A percentile compares a stretch with the other conserved stretches of the same genome.
phyloP scores from a whole-genome alignment of 2,888 invertebrate genomes.

The Aphidius colemani region DNA sequence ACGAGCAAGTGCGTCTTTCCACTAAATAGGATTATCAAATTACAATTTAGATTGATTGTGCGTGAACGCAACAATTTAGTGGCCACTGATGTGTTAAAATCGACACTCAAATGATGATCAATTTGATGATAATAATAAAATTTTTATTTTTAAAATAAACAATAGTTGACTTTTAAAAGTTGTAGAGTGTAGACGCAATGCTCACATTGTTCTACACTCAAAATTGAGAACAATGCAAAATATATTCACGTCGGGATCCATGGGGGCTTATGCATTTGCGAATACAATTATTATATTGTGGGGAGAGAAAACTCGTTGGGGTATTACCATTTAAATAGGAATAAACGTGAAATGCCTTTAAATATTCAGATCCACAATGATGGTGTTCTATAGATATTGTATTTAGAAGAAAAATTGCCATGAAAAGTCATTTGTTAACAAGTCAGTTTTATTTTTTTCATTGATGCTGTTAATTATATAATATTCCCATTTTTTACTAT shows the following conservation, averaged over 20 bases:
- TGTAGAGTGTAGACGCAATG: too few relatives aligned
- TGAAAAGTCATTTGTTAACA: constrained; percentile 4
- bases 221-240: constrained; percentile 35
- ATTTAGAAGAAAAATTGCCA: background rate
- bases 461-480: too few relatives aligned
- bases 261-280: constrained; percentile 51
- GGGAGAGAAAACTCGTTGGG: constrained; percentile 21
- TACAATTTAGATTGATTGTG: constrained; percentile 48
- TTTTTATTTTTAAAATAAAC: too few relatives aligned
- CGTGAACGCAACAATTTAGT: constrained; percentile 17
- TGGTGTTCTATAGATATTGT: background rate
- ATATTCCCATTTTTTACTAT: too few relatives aligned
- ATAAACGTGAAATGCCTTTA: constrained; percentile 60
- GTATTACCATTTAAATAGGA: constrained; percentile 61
- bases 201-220: constrained; percentile 3
- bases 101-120: too few relatives aligned
- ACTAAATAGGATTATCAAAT: constrained; percentile 50
- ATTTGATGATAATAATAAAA: too few relatives aligned
- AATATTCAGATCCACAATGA: constrained; percentile 33
- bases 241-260: constrained; percentile 47
- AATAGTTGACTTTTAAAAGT: too few relatives aligned
- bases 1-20: constrained; percentile 47
- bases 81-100: too few relatives aligned
- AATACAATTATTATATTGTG: constrained; percentile 59
- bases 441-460: too few relatives aligned